Evolutionary conservation across 35 echinoderm and acorn worm genomes (phyloP).

Genomic region (Diadema setosum): DNA sequence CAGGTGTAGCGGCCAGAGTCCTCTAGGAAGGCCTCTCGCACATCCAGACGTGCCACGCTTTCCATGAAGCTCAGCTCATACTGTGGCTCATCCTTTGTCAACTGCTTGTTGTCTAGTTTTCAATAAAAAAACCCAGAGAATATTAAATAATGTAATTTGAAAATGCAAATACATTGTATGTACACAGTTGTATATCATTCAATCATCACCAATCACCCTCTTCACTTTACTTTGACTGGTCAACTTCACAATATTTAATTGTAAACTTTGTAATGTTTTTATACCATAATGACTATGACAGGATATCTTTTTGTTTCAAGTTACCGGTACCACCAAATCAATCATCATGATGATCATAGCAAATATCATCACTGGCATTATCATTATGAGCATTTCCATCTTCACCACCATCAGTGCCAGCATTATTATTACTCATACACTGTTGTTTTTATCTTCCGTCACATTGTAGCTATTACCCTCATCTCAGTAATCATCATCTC

Average conservation of each 20-base stretch:
- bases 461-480: background rate
- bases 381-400: background rate
- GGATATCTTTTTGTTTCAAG: too few relatives aligned
- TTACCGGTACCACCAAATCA: background rate
- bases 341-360: background rate
- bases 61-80: constrained; percentile 28
- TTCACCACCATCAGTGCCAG: background rate
- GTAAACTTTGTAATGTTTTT: background rate
- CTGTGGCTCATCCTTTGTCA: background rate
- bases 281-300: background rate
- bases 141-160: background rate
- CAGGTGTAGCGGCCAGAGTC: constrained; percentile 56
- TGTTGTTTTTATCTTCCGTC: background rate
- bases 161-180: background rate
- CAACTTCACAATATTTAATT: background rate
- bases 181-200: background rate
- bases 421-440: background rate
- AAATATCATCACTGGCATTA: background rate
- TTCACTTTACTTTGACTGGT: background rate
- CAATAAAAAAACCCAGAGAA: background rate
- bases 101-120: constrained; percentile 7
- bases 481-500: background rate
- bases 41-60: constrained; percentile 13
- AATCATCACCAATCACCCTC: background rate
- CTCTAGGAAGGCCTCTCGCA: background rate